Evolutionary conservation across 2,797 vertebrate genomes (phyloP).

Genomic region (Bradypodion ventrale): DNA sequence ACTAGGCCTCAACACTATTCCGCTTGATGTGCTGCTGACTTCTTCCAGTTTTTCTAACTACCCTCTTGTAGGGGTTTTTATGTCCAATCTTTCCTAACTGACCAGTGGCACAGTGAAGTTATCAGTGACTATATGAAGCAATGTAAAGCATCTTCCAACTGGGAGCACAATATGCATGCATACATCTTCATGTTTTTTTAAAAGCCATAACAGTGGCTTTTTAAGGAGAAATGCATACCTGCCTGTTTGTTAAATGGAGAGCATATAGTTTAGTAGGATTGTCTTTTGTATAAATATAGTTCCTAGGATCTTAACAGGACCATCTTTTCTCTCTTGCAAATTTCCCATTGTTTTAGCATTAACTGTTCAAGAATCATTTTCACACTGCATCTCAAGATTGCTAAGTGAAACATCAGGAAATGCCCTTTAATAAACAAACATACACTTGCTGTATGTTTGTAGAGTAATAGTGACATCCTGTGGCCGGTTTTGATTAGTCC

Average conservation of each 20-base stretch:
- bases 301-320: neutral
- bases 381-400: neutral
- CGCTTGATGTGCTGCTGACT: too few species aligned
- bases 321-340: neutral
- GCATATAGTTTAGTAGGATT: neutral
- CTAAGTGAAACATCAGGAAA: conserved; percentile 6
- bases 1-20: too few species aligned
- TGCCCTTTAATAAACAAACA: conserved; percentile 61
- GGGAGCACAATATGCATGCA: neutral
- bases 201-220: too few species aligned
- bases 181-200: neutral
- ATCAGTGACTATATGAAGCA: neutral
- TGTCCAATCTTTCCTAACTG: too few species aligned
- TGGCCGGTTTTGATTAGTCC: conserved; percentile 74
- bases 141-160: neutral
- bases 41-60: too few species aligned
- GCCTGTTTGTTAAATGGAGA: rapidly evolving
- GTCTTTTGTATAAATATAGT: neutral
- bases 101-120: neutral
- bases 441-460: conserved; percentile 65
- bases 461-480: conserved; percentile 85
- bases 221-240: neutral
- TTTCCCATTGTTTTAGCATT: neutral
- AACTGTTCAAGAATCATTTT: neutral
- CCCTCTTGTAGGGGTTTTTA: too few species aligned